A percentile compares a stretch with the other conserved stretches of the same genome.
Evolutionary conservation across 2,113 vertebrate genomes (phyloP).

Genomic region (Xyrauchen texanus): DNA sequence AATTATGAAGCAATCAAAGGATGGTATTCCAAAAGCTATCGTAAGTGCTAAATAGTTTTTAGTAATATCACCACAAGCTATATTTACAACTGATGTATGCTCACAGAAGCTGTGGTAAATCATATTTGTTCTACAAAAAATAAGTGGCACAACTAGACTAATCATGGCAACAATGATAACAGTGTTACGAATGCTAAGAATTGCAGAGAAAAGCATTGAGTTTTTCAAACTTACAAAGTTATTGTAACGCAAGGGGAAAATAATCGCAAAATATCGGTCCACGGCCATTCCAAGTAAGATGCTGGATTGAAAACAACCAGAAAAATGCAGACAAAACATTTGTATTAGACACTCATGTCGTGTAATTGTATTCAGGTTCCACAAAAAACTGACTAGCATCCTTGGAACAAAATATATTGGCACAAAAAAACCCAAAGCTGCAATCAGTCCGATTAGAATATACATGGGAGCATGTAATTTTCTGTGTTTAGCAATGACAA

Average conservation of each 20-base stretch:
- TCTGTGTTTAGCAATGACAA: slow-evolving; percentile 25
- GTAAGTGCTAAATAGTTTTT: slow-evolving; percentile 34
- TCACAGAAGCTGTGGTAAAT: slow-evolving; percentile 45
- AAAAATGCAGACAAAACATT: slow-evolving; percentile 36
- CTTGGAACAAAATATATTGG: slow-evolving; percentile 30
- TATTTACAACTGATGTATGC: slow-evolving; percentile 42
- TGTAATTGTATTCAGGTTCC: slow-evolving; percentile 30
- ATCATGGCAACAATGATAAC: slow-evolving; percentile 23
- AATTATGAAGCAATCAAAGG: slow-evolving; percentile 27
- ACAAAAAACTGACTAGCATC: slow-evolving; percentile 25
- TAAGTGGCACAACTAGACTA: slow-evolving; percentile 29
- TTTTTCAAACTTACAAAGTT: slow-evolving; percentile 40
- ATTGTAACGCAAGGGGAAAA: slow-evolving; percentile 41
- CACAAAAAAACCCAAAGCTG: slow-evolving; percentile 10
- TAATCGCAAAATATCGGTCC: slow-evolving; percentile 42
- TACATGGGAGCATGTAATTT: slow-evolving; percentile 41
- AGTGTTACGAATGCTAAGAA: slow-evolving; percentile 29
- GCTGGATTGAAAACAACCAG: slow-evolving; percentile 38
- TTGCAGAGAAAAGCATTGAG: slow-evolving; percentile 28
- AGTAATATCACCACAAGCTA: slow-evolving; percentile 37
- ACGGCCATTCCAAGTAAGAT: slow-evolving; percentile 43
- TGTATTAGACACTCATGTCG: slow-evolving; percentile 41
- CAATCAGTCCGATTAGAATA: slow-evolving; percentile 37
- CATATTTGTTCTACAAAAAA: slow-evolving; percentile 35
- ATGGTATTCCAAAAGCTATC: slow-evolving; percentile 27